phyloP scores from a whole-genome alignment of 2,888 invertebrate genomes.

The Agrypnus murinus region DNA sequence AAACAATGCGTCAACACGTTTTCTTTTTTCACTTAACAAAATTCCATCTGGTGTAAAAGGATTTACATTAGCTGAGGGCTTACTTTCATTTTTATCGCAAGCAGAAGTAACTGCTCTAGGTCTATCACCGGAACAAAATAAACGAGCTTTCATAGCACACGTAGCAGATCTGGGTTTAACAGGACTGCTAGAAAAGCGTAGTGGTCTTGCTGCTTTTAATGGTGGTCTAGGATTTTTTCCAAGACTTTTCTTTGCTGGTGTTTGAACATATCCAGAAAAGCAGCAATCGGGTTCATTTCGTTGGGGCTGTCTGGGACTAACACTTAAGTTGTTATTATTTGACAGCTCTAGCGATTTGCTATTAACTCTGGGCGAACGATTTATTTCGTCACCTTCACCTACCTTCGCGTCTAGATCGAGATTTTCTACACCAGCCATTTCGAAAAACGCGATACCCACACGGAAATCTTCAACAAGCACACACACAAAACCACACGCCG shows the following conservation, averaged over 20 bases:
- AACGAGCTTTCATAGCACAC: constrained; percentile 74
- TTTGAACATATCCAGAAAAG: constrained; percentile 61
- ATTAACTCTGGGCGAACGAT: constrained; percentile 75
- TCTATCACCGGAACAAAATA: constrained; percentile 72
- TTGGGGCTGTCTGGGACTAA: constrained; percentile 73
- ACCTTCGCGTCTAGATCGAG: constrained; percentile 60
- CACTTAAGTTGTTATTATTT: constrained; percentile 67
- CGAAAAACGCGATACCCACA: not conserved
- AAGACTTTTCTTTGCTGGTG: constrained; percentile 36
- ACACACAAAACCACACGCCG: constrained; percentile 32
- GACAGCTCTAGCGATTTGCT: constrained; percentile 79
- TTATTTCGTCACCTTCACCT: constrained; percentile 63
- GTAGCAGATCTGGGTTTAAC: constrained; percentile 88
- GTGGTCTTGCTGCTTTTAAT: constrained; percentile 75
- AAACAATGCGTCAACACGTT: constrained; percentile 77
- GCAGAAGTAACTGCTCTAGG: constrained; percentile 69
- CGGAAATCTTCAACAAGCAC: not conserved
- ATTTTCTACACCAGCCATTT: constrained; percentile 61
- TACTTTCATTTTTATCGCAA: constrained; percentile 70
- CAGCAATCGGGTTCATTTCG: constrained; percentile 78
- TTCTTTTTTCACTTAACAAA: constrained; percentile 81
- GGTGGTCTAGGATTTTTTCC: constrained; percentile 73
- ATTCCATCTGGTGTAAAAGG: constrained; percentile 89
- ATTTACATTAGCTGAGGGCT: constrained; percentile 85
- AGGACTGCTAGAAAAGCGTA: constrained; percentile 87